Evolutionary conservation across 2,888 invertebrate species (phyloP).

Genomic region (Rotaria sp.): DNA sequence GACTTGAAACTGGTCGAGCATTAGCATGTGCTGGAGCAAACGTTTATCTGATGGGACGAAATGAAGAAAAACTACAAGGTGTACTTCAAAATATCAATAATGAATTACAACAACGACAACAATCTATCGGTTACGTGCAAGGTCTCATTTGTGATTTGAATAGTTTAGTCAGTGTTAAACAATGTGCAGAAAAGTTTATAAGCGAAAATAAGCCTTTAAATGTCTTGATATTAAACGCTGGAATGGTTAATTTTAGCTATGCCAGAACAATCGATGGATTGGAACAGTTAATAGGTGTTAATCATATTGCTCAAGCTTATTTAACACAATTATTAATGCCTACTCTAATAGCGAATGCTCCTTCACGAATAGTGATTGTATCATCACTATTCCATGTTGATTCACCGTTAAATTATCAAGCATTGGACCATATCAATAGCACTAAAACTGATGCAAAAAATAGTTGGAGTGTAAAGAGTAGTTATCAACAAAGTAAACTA

Average conservation of each 20-base stretch:
- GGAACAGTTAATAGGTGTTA: constrained; percentile 42
- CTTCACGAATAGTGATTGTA: neutral
- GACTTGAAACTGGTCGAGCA: no score
- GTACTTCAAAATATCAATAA: neutral
- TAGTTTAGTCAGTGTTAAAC: neutral
- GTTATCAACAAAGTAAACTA: neutral
- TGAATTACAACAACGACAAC: neutral
- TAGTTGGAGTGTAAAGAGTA: neutral
- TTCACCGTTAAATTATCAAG: neutral
- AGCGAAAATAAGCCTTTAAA: constrained; percentile 42
- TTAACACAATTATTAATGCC: neutral
- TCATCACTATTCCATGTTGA: neutral
- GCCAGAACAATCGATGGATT: constrained; percentile 41
- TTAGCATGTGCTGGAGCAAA: neutral
- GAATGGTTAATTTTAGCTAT: constrained; percentile 27
- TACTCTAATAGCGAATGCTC: no score
- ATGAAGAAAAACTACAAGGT: neutral
- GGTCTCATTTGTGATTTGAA: neutral
- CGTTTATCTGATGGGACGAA: neutral
- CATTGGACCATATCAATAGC: neutral
- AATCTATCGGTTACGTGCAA: neutral
- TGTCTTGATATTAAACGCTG: constrained; percentile 10
- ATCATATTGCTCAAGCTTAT: constrained; percentile 41
- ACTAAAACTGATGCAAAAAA: neutral
- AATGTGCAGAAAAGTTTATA: neutral